Evolutionary conservation across 2,113 vertebrate genomes (phyloP).

Genomic region (Cyrtonyx montezumae): DNA sequence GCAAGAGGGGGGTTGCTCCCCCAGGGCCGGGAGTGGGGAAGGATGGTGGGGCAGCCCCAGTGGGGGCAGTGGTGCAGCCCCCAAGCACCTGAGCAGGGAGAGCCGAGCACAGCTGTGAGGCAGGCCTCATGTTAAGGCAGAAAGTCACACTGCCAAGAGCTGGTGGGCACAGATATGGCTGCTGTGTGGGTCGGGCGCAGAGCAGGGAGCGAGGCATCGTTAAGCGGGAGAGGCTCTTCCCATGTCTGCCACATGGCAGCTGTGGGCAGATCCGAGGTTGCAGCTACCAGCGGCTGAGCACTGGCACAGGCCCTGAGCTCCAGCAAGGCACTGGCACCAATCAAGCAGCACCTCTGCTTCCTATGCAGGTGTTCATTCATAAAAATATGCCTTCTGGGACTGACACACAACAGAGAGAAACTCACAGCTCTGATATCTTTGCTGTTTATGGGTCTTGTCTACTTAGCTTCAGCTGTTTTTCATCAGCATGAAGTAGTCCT

Average conservation of each 20-base stretch:
- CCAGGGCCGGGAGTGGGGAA: fast-evolving
- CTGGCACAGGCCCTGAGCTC: not conserved
- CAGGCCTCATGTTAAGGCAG: not conserved
- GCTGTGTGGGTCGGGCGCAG: fast-evolving
- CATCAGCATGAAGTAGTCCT: not conserved
- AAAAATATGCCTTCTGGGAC: not conserved
- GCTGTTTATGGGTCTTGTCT: not conserved
- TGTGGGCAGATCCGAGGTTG: not conserved
- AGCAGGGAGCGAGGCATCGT: not conserved
- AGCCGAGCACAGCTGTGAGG: fast-evolving
- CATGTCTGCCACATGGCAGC: not conserved
- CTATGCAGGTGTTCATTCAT: not conserved
- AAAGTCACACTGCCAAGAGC: not conserved
- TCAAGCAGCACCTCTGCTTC: not conserved
- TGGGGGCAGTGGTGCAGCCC: too few species aligned
- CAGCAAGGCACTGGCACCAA: not conserved
- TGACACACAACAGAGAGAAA: not conserved
- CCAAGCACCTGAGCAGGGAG: not conserved
- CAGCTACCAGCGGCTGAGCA: not conserved
- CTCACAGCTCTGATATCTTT: not conserved
- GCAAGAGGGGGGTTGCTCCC: not conserved
- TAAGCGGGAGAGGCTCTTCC: not conserved
- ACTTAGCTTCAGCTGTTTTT: constrained; percentile 7
- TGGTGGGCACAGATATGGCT: not conserved
- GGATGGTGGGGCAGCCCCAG: too few species aligned